Evolutionary conservation across 2,113 vertebrate genomes (phyloP), one percentile per base, ranked within the genome.

Genomic region (Oceanodroma tethys): DNA sequence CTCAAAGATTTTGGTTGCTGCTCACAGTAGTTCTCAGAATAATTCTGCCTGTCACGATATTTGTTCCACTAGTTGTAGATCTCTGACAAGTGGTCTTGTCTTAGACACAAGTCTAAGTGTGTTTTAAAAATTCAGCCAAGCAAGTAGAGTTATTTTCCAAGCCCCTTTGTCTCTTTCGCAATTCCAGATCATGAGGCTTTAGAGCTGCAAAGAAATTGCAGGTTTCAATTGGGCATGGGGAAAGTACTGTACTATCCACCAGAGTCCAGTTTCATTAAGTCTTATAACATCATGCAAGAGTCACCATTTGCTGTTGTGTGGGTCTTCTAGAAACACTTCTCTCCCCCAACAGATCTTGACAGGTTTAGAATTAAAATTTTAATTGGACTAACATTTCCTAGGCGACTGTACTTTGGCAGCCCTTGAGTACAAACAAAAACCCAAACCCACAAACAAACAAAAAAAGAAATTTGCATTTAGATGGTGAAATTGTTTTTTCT

Each of bases 301-400:
- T 66, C 42, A 50, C 48, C 16, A 11, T 27, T 59, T 70, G 4
- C 27, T 60, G 9, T 10, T 73, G 7, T 73, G 29, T 13, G 11
- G 12, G 16, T 55, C 78, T 87, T 90, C 71, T 25, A 59, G 70
- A 94, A 83, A 81, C 22, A 66, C 38, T 67, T 56, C 9, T 86
- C 23, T 81, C 32, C 7, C 11, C 4, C 59, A 93, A 45, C 5
- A 88, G 59, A 76, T 36, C 26, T 38, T 50, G 36, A 70, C 30
- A 72, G 25, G n/a, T 93, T 93, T 71, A 88, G 70, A 90, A 59
- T 89, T 75, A 60, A 81, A 90, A 90, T 79, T 73, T 76, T 91
- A 86, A 91, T 89, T 95, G 30, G 9, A 72, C 27, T 60, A n/a
- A 22, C 38, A 86, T 94, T 93, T 91, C 83, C 81, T 63, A 83